These are phyloP conservation scores for Fopius arisanus DNA, from an alignment of 1,140 invertebrate genomes.

Conservation along the genomic window DNA sequence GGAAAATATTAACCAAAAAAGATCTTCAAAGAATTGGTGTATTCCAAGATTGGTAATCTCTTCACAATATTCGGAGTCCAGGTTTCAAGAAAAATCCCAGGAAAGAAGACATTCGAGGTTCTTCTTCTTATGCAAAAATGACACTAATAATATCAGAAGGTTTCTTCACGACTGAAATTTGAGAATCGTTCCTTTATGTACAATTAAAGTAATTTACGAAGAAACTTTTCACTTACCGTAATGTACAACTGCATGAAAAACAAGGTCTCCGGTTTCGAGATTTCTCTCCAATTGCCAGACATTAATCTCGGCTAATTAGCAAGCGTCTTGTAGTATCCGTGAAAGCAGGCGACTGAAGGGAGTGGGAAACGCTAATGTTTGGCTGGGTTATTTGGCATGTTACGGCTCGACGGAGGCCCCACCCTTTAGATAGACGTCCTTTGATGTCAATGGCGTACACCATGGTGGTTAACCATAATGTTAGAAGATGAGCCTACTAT, in stretches of 20 bases:
- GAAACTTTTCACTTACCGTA: neutral
- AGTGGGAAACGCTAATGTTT: slow-evolving; percentile 46
- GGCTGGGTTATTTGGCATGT: slow-evolving; percentile 26
- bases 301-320: slow-evolving; percentile 59
- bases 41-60: too few relatives aligned
- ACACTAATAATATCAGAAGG: neutral
- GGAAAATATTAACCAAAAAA: too few relatives aligned
- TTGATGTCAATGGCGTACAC: slow-evolving; percentile 48
- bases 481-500: too few relatives aligned
- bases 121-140: too few relatives aligned
- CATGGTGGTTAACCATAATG: slow-evolving; percentile 13
- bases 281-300: slow-evolving; percentile 54
- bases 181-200: neutral
- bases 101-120: too few relatives aligned
- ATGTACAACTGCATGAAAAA: neutral
- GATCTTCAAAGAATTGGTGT: too few relatives aligned
- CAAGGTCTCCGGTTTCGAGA: neutral
- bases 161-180: neutral
- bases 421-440: slow-evolving; percentile 43
- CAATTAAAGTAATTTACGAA: neutral
- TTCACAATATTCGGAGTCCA: too few relatives aligned
- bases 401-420: neutral
- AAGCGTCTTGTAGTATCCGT: slow-evolving; percentile 51
- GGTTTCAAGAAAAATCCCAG: too few relatives aligned
- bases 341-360: neutral